These are phyloP conservation scores for Ceyx erithaca DNA, from an alignment of 2,797 vertebrate genomes.

Conservation along the genomic window DNA sequence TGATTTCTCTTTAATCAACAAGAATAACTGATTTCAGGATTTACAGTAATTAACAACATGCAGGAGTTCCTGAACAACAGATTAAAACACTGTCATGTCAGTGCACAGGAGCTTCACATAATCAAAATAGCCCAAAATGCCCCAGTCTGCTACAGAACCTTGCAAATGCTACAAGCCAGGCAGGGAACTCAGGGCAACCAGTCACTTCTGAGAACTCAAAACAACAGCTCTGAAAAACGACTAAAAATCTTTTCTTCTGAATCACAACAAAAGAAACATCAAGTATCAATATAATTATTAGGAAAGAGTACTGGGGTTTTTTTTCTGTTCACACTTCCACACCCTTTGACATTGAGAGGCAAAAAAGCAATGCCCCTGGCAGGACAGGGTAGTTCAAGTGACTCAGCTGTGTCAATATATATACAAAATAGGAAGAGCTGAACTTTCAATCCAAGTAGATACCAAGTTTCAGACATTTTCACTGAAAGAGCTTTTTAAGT, in stretches of 20 bases:
- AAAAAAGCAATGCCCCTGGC: background rate
- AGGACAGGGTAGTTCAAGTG: background rate
- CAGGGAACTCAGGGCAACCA: background rate
- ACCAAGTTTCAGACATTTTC: background rate
- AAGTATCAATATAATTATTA: background rate
- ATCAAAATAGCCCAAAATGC: background rate
- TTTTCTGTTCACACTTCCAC: background rate
- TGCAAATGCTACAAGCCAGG: background rate
- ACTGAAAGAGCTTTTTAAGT: background rate
- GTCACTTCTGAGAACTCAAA: background rate
- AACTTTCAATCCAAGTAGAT: background rate
- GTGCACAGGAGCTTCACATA: background rate
- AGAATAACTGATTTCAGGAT: background rate
- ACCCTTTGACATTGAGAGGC: background rate
- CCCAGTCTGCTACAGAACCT: background rate
- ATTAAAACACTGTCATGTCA: background rate
- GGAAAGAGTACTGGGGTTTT: background rate
- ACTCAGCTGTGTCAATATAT: background rate
- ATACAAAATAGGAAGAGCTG: background rate
- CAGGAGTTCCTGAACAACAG: background rate
- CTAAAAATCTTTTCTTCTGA: background rate
- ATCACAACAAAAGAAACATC: background rate
- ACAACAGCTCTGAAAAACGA: background rate
- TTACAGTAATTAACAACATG: background rate
- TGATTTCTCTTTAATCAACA: background rate